Evolutionary conservation across 2,888 invertebrate species (phyloP).

Genomic region (Frankliniella intonsa): DNA sequence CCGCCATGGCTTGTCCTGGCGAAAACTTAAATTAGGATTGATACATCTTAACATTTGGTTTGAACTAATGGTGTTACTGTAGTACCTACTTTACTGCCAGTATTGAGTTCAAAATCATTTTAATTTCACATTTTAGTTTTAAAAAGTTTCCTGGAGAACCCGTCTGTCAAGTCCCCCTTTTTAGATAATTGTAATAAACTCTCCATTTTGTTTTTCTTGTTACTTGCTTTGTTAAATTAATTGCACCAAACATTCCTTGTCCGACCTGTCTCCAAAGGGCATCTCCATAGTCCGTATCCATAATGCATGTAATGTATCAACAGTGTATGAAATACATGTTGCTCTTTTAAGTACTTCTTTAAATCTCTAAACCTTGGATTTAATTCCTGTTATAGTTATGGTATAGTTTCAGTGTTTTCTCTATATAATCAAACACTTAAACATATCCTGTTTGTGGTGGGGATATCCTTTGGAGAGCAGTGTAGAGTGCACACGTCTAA

Average conservation of each 20-base stretch:
- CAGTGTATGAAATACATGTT: constrained; percentile 22
- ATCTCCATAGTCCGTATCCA: constrained; percentile 22
- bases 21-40: not conserved
- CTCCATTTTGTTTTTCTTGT: constrained; percentile 17
- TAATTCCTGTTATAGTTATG: constrained; percentile 9
- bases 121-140: constrained; percentile 20
- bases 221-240: constrained; percentile 27
- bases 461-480: constrained; percentile 22
- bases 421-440: constrained; percentile 1
- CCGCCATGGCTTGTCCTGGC: not conserved
- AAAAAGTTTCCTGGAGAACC: constrained; percentile 12
- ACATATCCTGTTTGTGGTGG: constrained; percentile 3
- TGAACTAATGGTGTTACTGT: constrained; percentile 25
- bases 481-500: constrained; percentile 23
- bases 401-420: constrained; percentile 13
- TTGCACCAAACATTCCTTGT: constrained; percentile 26
- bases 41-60: constrained; percentile 27
- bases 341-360: constrained; percentile 23
- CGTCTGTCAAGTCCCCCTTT: constrained; percentile 7
- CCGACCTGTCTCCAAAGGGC: constrained; percentile 21
- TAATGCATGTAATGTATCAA: constrained; percentile 27
- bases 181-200: constrained; percentile 18
- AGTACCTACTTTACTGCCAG: constrained; percentile 25
- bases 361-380: constrained; percentile 7
- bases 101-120: constrained; percentile 24